Conservation (phyloP, 2,113 vertebrate species). For the Megalops atlanticus region DNA sequence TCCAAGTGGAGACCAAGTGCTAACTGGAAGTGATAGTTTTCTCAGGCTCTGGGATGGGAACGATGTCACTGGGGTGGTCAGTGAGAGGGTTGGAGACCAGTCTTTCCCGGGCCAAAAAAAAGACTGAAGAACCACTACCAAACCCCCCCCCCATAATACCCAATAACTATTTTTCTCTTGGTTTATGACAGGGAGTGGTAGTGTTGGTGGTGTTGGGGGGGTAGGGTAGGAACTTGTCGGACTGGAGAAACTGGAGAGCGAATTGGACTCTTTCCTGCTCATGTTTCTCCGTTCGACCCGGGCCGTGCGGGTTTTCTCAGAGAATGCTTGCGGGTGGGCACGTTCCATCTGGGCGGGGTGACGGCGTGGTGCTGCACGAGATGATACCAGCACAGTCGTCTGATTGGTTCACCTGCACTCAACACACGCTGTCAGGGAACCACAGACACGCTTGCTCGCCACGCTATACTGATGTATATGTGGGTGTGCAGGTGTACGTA, state of each 20-base stretch:
- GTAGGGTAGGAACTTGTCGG: not conserved
- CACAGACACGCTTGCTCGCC: not conserved
- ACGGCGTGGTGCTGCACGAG: too few species aligned
- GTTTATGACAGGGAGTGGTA: too few species aligned
- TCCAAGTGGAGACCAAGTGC: constrained; percentile 46
- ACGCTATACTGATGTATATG: not conserved
- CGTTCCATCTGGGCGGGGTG: not conserved
- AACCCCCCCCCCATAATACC: not conserved
- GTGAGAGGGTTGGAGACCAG: not conserved
- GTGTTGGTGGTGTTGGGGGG: too few species aligned
- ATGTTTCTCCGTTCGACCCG: not conserved
- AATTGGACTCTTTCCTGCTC: not conserved
- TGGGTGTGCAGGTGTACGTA: too few species aligned
- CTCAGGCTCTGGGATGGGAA: constrained; percentile 38
- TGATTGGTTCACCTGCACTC: too few species aligned
- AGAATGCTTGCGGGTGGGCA: not conserved
- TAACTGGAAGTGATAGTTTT: constrained; percentile 57
- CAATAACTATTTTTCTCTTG: not conserved
- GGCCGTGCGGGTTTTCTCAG: not conserved
- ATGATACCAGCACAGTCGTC: too few species aligned
- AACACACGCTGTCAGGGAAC: not conserved
- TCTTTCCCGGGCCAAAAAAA: not conserved
- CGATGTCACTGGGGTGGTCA: not conserved
- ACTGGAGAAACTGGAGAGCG: not conserved
- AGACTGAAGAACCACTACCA: too few species aligned